phyloP scores from a whole-genome alignment of 92 coral and sea anemone species.

The Palythoa caribaeorum region DNA sequence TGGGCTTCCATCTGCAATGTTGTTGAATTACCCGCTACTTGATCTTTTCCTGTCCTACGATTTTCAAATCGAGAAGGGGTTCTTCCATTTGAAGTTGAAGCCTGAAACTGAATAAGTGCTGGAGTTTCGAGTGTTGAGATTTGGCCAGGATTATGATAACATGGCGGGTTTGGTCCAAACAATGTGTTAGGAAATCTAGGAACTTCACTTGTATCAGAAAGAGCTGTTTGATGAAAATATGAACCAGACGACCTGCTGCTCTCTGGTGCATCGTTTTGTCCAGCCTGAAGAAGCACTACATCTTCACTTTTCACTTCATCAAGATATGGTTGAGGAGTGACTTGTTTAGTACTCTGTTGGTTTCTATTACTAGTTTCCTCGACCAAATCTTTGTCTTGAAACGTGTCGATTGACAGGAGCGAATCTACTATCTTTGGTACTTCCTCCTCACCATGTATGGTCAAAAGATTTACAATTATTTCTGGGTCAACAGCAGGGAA shows the following conservation, averaged over 20 bases:
- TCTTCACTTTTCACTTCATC: not conserved
- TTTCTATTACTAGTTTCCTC: not conserved
- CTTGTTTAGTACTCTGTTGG: not conserved
- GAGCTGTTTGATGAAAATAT: not conserved
- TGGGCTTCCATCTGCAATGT: not conserved
- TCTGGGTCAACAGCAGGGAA: constrained; percentile 74
- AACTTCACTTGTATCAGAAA: constrained; percentile 21
- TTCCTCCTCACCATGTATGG: constrained; percentile 57
- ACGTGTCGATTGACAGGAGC: constrained; percentile 52
- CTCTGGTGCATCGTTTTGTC: not conserved
- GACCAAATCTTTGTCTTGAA: not conserved
- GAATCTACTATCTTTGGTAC: constrained; percentile 71
- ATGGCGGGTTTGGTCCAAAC: not conserved
- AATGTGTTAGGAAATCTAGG: constrained; percentile 26
- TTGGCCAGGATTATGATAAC: not conserved
- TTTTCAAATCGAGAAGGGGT: not conserved
- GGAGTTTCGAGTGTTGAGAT: not conserved
- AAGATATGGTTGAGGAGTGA: not conserved
- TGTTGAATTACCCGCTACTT: not conserved
- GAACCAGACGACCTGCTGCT: not conserved
- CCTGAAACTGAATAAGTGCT: not conserved
- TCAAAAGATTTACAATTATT: constrained; percentile 45
- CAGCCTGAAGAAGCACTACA: not conserved
- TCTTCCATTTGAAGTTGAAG: not conserved
- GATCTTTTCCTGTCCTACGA: not conserved